A percentile compares a stretch with the other conserved stretches of the same genome.
These are phyloP conservation scores for Nasonovia ribisnigri DNA, from an alignment of 2,888 invertebrate genomes.

Conservation along the genomic window DNA sequence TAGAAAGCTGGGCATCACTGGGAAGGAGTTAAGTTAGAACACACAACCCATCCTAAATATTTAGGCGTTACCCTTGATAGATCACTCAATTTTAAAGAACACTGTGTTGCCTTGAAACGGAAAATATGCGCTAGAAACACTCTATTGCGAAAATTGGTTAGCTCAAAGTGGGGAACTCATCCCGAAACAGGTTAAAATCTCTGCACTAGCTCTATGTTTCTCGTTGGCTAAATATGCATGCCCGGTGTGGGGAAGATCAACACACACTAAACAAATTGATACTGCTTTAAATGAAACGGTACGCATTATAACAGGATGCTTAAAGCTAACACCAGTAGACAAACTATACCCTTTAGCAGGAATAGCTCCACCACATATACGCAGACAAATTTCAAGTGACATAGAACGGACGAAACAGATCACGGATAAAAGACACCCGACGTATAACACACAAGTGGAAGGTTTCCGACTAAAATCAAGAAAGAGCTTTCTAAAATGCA, in stretches of 20 bases:
- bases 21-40: conserved; percentile 57
- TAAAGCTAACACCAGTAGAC: conserved; percentile 64
- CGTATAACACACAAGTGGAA: conserved; percentile 38
- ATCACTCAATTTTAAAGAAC: conserved; percentile 66
- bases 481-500: conserved; percentile 35
- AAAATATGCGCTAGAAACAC: conserved; percentile 66
- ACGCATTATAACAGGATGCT: conserved; percentile 60
- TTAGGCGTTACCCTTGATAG: conserved; percentile 66
- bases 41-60: conserved; percentile 65
- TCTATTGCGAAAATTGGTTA: conserved; percentile 65
- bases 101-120: conserved; percentile 56
- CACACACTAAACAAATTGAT: conserved; percentile 65
- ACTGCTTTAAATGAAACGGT: conserved; percentile 53
- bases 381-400: conserved; percentile 50
- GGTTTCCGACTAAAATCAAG: conserved; percentile 47
- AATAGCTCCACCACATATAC: conserved; percentile 58
- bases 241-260: conserved; percentile 61
- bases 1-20: conserved; percentile 62
- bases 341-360: conserved; percentile 59
- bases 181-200: conserved; percentile 63
- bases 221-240: conserved; percentile 64
- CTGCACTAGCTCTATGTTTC: conserved; percentile 61
- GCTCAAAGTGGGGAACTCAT: conserved; percentile 63
- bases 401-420: conserved; percentile 58
- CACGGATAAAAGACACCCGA: conserved; percentile 28